phyloP scores from a whole-genome alignment of 2,888 invertebrate species.

The Volucella zonaria region DNA sequence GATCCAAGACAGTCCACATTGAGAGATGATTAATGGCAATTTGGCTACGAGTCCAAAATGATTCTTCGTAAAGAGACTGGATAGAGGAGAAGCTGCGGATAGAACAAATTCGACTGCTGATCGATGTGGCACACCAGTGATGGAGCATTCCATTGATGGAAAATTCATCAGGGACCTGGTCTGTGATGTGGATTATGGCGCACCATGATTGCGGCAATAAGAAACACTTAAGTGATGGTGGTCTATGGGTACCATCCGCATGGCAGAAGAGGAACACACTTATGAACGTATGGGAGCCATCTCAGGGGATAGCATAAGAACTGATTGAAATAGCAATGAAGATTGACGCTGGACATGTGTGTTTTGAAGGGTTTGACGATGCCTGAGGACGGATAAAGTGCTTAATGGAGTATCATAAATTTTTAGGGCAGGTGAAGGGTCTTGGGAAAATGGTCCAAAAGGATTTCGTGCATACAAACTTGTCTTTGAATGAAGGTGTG shows the following conservation, averaged over 20 bases:
- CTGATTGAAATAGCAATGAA: conserved; percentile 32
- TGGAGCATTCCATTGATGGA: neutral
- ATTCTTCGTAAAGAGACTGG: conserved; percentile 19
- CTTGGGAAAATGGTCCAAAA: conserved; percentile 55
- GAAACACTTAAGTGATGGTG: conserved; percentile 31
- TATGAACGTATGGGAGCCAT: neutral
- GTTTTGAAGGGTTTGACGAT: conserved; percentile 18
- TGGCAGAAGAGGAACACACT: conserved; percentile 26
- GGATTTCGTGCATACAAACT: neutral
- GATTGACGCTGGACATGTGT: conserved; percentile 45
- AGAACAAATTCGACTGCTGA: too few species aligned
- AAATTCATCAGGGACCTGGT: too few species aligned
- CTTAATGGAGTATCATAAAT: conserved; percentile 30
- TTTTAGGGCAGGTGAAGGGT: conserved; percentile 56
- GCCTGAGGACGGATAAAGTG: conserved; percentile 15
- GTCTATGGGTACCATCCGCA: conserved; percentile 19
- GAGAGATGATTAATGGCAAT: conserved; percentile 54
- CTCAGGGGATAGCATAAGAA: neutral
- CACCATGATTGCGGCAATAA: conserved; percentile 47
- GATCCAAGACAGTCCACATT: conserved; percentile 1
- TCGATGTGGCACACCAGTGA: neutral
- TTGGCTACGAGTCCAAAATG: conserved; percentile 26
- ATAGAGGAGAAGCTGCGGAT: neutral
- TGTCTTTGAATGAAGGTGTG: conserved; percentile 27
- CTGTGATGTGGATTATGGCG: conserved; percentile 43